Percentiles rank a stretch among this genome's conserved stretches.
phyloP scores from a whole-genome alignment of 2,797 vertebrate genomes.

The Anas georgica region DNA sequence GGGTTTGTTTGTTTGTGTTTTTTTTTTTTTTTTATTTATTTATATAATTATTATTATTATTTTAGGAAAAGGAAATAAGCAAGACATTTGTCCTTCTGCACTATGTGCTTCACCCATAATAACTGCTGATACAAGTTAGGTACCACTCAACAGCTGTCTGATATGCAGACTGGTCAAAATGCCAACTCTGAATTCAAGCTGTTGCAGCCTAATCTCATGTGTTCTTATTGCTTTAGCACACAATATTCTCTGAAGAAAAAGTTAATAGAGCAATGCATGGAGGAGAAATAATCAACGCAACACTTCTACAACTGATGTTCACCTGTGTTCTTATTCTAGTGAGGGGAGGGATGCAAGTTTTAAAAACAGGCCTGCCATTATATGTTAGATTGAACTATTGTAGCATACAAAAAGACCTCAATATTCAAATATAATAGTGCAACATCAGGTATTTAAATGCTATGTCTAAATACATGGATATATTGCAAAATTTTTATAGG shows the following conservation, averaged over 20 bases:
- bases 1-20: too few species aligned
- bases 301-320: not conserved
- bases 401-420: not conserved
- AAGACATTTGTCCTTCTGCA: not conserved
- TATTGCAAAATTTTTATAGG: not conserved
- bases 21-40: too few species aligned
- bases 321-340: not conserved
- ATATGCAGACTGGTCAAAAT: constrained; percentile 4
- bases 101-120: not conserved
- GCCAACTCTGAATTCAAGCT: constrained; percentile 12
- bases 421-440: not conserved
- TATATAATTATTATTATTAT: not conserved
- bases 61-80: not conserved
- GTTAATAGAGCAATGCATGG: not conserved
- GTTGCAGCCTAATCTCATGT: not conserved
- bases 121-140: constrained; percentile 13
- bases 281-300: not conserved
- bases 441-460: not conserved
- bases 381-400: not conserved
- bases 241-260: not conserved
- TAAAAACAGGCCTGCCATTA: not conserved
- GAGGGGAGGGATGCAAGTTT: not conserved
- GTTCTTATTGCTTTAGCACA: constrained; percentile 11
- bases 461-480: not conserved
- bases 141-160: constrained; percentile 8